Conservation (phyloP, 2,113 vertebrate genomes). For the Pygoscelis antarcticus region DNA sequence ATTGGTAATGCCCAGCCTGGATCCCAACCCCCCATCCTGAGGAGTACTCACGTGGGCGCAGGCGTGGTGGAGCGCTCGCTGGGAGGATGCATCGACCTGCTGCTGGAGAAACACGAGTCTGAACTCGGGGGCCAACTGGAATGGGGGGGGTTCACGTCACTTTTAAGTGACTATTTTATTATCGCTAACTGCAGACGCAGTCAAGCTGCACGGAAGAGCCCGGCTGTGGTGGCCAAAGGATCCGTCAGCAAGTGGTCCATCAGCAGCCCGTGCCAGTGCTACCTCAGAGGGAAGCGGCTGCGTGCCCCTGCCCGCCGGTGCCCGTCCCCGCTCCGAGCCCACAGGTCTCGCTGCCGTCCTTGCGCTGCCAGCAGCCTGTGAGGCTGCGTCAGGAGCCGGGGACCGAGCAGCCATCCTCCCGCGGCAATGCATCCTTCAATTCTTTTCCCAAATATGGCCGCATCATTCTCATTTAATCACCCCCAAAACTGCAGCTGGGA, state of each 20-base stretch:
- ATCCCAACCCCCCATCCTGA: not conserved
- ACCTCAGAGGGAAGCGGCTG: rapidly evolving
- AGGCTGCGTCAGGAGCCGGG: rapidly evolving
- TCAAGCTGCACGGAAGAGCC: rapidly evolving
- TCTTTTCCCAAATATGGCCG: conserved; percentile 53
- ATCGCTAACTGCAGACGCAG: rapidly evolving
- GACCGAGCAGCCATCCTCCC: not conserved
- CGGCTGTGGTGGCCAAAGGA: rapidly evolving
- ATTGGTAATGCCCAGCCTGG: not conserved
- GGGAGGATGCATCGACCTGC: not conserved
- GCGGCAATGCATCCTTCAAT: not conserved
- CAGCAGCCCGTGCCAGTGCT: rapidly evolving
- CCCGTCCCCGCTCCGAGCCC: not conserved
- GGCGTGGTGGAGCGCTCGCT: rapidly evolving
- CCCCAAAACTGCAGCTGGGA: conserved; percentile 46
- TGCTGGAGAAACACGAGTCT: not conserved
- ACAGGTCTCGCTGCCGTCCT: not conserved
- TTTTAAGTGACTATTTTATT: not conserved
- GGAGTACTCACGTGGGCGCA: not conserved
- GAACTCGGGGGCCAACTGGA: rapidly evolving
- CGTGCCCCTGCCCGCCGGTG: rapidly evolving
- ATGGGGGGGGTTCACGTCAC: rapidly evolving
- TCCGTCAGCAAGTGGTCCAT: not conserved
- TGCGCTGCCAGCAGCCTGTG: not conserved
- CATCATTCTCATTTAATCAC: not conserved